Base-by-base conservation (phyloP, 2,888 invertebrate species). In the Drosophila kokeensis region DNA sequence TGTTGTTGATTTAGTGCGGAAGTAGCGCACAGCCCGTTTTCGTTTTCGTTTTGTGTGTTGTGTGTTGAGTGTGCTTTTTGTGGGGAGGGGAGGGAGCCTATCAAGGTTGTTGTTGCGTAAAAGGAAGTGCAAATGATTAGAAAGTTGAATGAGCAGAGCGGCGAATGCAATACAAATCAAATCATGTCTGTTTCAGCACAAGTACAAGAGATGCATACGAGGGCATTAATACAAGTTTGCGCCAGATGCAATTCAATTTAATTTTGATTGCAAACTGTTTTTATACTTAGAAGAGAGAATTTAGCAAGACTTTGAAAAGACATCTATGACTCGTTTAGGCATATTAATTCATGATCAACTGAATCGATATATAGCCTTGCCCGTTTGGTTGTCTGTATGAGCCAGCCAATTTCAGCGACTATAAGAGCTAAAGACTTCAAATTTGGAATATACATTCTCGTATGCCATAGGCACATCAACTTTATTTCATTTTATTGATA, bases 91-190 rank as follows among this genome's bases (percentile, higher is more conserved):
- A 1, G 21, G 45, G 73, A 67, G 68, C 79, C 70, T 77, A 89
- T 82, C 86, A 85, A 87, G 90, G 90, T 88, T 85, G 83, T 80
- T 88, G 88, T 85, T 85, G 85, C 90, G 87, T 88, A 85, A 85
- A 85, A 83, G 85, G 85, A 85, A 85, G 85, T 85, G 85, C 89
- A 86, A 85, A 90, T 85, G 89, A 73, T 90, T 85, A 85, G 85
- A 85, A 85, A 85, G 85, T 85, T 78, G 74, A 68, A 66, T 71
- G 87, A 62, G 50, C 66, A 68, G 73, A 68, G 81, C 53, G 59
- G 83, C 64, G 27, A 53, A 63, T 57, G 57, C 54, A 62, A 69
- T 66, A 55, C 50, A 27, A 50, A 62, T 71, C 71, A 49, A 50
- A 62, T 57, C 71, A 42, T 62, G 18, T 34, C n/a, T 54, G 27